phyloP scores from a whole-genome alignment of 2,113 vertebrate genomes.

The Crotalus horridus region DNA sequence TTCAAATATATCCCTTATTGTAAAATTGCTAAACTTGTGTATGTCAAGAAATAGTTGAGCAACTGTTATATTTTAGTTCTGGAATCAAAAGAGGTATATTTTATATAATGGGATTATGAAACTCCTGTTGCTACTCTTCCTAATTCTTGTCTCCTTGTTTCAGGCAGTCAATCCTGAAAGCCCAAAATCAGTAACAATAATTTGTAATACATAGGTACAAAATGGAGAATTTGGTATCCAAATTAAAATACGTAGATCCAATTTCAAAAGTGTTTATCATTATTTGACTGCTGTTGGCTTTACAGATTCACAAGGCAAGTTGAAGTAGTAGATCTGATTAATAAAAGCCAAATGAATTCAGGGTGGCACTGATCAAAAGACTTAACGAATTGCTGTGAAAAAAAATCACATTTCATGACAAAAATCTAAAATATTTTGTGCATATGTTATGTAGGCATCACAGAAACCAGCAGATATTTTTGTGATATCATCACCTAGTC shows the following conservation, averaged over 20 bases:
- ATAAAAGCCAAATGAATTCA: not conserved
- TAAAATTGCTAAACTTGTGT: conserved; percentile 21
- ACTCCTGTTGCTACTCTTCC: not conserved
- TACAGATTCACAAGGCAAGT: not conserved
- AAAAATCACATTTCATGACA: not conserved
- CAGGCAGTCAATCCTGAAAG: not conserved
- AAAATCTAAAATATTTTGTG: not conserved
- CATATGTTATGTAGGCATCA: not conserved
- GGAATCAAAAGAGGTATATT: conserved; percentile 44
- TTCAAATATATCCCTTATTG: not conserved
- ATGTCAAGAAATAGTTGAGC: conserved; percentile 30
- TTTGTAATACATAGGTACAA: not conserved
- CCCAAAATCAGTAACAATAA: not conserved
- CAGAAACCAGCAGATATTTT: not conserved
- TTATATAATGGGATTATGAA: not conserved
- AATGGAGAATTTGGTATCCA: not conserved
- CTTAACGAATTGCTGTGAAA: not conserved
- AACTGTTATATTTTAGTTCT: conserved; percentile 27
- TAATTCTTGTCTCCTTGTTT: not conserved
- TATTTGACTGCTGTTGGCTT: not conserved
- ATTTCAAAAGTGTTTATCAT: not conserved
- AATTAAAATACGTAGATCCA: not conserved
- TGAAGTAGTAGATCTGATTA: not conserved
- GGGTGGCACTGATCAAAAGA: not conserved
- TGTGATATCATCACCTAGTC: not conserved